Evolutionary conservation across 2,797 vertebrate species (phyloP).

Genomic region (Acanthurus lineatus): DNA sequence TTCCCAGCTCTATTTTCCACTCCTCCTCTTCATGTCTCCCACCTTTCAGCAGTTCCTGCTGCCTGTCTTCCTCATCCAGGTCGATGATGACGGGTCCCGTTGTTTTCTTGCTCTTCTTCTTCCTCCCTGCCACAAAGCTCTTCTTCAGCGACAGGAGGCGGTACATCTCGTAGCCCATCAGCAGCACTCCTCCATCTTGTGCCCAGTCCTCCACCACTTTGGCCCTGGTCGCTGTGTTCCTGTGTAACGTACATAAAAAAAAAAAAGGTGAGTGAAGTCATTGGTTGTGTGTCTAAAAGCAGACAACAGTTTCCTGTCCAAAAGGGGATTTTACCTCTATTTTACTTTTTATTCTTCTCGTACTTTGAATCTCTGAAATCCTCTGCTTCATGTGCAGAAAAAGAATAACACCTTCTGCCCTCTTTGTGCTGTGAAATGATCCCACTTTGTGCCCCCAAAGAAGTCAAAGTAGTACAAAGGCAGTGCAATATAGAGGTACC

Average conservation of each 20-base stretch:
- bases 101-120: slow-evolving; percentile 97
- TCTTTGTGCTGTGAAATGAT: too few species aligned
- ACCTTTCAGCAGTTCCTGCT: slow-evolving; percentile 98
- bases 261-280: neutral
- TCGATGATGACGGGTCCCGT: slow-evolving; percentile 97
- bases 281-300: neutral
- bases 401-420: too few species aligned
- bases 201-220: slow-evolving; percentile 98
- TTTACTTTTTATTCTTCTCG: neutral
- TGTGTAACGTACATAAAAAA: slow-evolving; percentile 72
- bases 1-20: neutral
- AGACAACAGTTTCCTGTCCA: neutral
- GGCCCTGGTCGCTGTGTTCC: slow-evolving; percentile 93
- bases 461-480: too few species aligned
- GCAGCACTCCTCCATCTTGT: slow-evolving; percentile 93
- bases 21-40: slow-evolving; percentile 20
- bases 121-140: slow-evolving; percentile 94
- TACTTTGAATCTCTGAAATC: neutral
- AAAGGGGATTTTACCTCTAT: neutral
- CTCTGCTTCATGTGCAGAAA: too few species aligned
- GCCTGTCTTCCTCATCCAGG: slow-evolving; percentile 97
- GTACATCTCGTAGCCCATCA: slow-evolving; percentile 99
- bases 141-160: slow-evolving; percentile 98
- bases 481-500: too few species aligned
- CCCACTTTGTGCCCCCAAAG: too few species aligned